phyloP scores from a whole-genome alignment of 2,113 vertebrate genomes.

The Microtus ochrogaster region DNA sequence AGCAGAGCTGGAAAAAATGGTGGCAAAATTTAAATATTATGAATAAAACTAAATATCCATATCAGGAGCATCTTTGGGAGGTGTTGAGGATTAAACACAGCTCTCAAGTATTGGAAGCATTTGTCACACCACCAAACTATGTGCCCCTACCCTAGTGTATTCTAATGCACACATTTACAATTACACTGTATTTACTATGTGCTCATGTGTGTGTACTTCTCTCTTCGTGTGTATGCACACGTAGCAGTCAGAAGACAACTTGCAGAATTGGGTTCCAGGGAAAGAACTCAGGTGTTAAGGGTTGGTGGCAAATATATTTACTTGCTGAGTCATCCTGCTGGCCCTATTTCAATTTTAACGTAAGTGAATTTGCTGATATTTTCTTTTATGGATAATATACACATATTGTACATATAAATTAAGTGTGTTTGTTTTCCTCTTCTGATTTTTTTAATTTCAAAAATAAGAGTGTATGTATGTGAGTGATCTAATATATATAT shows the following conservation, averaged over 20 bases:
- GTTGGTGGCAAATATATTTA: not conserved
- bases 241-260: not conserved
- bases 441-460: not conserved
- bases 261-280: not conserved
- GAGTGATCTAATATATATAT: not conserved
- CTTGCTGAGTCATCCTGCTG: not conserved
- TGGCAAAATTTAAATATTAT: not conserved
- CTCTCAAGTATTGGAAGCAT: not conserved
- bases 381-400: not conserved
- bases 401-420: not conserved
- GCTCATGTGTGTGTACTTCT: not conserved
- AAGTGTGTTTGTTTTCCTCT: not conserved
- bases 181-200: not conserved
- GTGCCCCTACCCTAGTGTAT: not conserved
- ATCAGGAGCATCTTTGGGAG: not conserved
- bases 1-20: not conserved
- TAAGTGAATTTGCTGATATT: not conserved
- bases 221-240: not conserved
- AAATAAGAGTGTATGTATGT: not conserved
- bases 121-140: not conserved
- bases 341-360: not conserved
- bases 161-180: not conserved
- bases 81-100: not conserved
- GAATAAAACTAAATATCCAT: not conserved
- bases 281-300: not conserved